Evolutionary conservation across 2,797 vertebrate species (phyloP).

Genomic region (Falco novaeseelandiae): DNA sequence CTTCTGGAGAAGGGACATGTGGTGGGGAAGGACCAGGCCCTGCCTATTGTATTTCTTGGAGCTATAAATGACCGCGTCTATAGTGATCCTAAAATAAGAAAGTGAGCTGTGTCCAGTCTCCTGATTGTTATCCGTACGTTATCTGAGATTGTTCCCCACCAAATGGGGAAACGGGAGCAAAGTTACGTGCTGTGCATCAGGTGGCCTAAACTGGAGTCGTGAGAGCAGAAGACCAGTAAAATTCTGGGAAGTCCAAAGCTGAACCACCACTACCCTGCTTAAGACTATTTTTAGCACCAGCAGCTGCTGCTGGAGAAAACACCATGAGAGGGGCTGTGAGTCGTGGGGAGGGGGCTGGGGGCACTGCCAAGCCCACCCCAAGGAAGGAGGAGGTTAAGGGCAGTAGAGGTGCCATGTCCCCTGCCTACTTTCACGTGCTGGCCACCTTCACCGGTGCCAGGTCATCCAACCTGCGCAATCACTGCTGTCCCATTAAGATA

Average conservation of each 20-base stretch:
- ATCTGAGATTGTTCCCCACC: conserved; percentile 3
- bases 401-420: not conserved
- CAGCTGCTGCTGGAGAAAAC: not conserved
- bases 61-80: not conserved
- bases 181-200: not conserved
- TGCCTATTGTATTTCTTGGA: conserved; percentile 34
- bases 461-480: not conserved
- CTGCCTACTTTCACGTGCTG: not conserved
- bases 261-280: not conserved
- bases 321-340: not conserved
- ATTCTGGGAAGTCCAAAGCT: conserved; percentile 21
- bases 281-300: conserved; percentile 25
- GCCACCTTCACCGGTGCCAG: fast-evolving
- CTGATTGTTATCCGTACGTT: not conserved
- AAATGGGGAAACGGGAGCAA: not conserved
- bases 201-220: not conserved
- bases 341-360: fast-evolving
- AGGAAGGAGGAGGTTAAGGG: not conserved
- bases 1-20: not conserved
- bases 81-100: conserved; percentile 55
- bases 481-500: not conserved
- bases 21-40: not conserved
- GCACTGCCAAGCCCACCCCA: not conserved
- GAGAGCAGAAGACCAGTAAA: not conserved
- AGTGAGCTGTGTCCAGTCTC: not conserved